phyloP scores from a whole-genome alignment of 2,888 invertebrate species.

The Agrochola lota region DNA sequence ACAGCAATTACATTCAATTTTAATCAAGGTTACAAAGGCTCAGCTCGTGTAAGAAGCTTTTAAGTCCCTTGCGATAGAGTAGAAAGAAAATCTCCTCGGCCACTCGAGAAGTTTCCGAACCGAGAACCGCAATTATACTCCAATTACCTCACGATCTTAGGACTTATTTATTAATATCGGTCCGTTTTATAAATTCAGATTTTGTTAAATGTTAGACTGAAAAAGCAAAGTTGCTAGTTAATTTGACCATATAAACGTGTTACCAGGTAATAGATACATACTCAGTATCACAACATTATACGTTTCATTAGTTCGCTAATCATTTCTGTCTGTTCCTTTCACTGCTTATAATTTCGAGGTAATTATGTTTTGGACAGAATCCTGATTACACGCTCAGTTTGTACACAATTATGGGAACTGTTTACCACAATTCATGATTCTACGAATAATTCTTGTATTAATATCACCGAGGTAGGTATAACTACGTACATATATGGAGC shows the following conservation, averaged over 20 bases:
- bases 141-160: conserved; percentile 25
- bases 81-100: conserved; percentile 31
- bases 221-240: background rate
- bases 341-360: conserved; percentile 46
- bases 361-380: conserved; percentile 57
- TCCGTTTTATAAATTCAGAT: background rate
- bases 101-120: conserved; percentile 41
- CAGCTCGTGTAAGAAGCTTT: conserved; percentile 39
- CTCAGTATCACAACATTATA: conserved; percentile 2
- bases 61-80: conserved; percentile 43
- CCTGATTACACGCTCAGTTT: conserved; percentile 48
- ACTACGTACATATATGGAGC: background rate
- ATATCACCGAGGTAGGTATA: conserved; percentile 12
- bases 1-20: conserved; percentile 40
- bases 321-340: conserved; percentile 44
- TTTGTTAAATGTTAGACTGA: background rate
- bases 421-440: conserved; percentile 45
- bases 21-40: conserved; percentile 45
- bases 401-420: conserved; percentile 43
- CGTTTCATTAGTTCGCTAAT: conserved; percentile 47
- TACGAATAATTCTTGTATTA: conserved; percentile 27
- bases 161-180: conserved; percentile 21
- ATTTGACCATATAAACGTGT: background rate
- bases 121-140: conserved; percentile 43
- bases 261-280: background rate